Evolutionary conservation across 2,113 vertebrate species (phyloP).

Genomic region (Sclerurus mexicanus): DNA sequence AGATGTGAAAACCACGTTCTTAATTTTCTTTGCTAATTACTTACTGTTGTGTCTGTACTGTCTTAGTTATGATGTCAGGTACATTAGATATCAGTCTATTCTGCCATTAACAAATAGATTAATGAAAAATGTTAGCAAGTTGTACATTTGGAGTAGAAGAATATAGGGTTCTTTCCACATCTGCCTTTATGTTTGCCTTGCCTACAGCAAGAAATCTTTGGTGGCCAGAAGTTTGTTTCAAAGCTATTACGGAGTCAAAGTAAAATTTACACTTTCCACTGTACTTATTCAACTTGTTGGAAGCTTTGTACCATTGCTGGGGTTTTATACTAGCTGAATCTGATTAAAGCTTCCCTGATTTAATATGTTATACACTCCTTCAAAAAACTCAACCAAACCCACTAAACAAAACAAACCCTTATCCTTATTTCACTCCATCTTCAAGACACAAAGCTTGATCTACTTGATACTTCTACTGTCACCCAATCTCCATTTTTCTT

Average conservation of each 20-base stretch:
- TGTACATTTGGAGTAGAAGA: background rate
- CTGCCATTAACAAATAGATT: background rate
- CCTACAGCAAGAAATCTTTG: background rate
- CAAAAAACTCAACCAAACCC: background rate
- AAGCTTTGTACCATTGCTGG: background rate
- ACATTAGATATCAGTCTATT: background rate
- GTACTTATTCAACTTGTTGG: background rate
- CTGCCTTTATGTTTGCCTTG: background rate
- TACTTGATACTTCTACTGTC: background rate
- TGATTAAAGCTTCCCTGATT: background rate
- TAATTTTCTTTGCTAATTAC: background rate
- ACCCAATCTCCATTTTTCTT: background rate
- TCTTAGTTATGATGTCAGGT: background rate
- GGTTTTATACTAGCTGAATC: background rate
- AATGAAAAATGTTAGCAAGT: background rate
- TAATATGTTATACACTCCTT: background rate
- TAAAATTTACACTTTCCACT: background rate
- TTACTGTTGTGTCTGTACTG: background rate
- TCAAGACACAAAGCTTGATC: background rate
- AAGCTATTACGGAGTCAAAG: background rate
- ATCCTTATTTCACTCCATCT: background rate
- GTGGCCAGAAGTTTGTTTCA: background rate
- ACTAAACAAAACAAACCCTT: background rate
- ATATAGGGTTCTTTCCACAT: background rate
- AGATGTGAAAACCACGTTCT: background rate